These are phyloP conservation scores for Poecile montanus DNA, from an alignment of 2,797 vertebrate genomes.

Conservation along the genomic window DNA sequence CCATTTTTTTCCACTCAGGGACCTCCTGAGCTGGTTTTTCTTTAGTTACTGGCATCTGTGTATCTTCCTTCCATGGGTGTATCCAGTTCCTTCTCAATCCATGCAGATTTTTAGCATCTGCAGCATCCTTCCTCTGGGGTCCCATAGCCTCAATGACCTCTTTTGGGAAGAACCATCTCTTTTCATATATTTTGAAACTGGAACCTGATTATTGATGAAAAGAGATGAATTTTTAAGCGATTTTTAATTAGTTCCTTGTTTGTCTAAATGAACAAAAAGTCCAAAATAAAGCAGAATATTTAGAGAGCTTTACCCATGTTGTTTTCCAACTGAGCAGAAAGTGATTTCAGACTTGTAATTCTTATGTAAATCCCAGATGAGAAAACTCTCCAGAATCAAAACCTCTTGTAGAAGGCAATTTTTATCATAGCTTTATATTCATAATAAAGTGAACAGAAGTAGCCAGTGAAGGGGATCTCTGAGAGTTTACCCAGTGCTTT, in stretches of 20 bases:
- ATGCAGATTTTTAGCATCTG: background rate
- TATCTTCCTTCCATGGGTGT: background rate
- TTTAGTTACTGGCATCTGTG: background rate
- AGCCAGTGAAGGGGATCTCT: background rate
- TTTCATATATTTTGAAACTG: background rate
- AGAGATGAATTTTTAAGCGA: background rate
- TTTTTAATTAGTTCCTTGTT: background rate
- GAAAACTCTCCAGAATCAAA: background rate
- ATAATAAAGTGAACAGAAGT: background rate
- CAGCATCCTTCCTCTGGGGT: background rate
- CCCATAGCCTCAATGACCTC: background rate
- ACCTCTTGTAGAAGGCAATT: background rate
- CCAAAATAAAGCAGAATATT: constrained; percentile 51
- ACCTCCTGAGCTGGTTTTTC: background rate
- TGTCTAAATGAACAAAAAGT: background rate
- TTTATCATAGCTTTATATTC: background rate
- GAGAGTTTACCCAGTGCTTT: background rate
- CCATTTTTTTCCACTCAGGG: background rate
- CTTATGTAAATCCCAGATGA: background rate
- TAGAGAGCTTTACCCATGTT: background rate
- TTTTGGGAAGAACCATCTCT: background rate
- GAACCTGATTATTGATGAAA: background rate
- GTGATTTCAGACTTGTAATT: background rate
- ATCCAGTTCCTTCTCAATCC: background rate
- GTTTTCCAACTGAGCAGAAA: background rate